Base-by-base conservation (phyloP, 2,888 invertebrate genomes). In the Cephus sareptanus region DNA sequence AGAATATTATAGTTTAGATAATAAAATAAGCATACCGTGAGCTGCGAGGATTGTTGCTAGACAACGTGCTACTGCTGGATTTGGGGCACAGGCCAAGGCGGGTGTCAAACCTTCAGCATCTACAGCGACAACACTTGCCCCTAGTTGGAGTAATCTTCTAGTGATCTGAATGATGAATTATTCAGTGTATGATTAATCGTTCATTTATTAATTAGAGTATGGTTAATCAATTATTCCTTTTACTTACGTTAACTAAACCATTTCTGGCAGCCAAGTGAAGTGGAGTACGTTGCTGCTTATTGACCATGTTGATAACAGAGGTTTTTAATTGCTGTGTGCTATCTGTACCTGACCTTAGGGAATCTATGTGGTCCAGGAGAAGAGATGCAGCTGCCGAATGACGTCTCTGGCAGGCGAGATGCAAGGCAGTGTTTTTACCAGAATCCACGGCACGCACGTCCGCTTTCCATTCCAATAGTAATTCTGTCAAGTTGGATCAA, bases 11-110 rank as follows among this genome's bases (percentile, higher is more conserved):
- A 11, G 4, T 40, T 23, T 23, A 23, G 2, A 23, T 56, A 56
- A 56, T 56, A 9, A 9, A 2, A 9, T 9, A 9, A 23, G 75
- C 74, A 35, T 80, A 89, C 89, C 89, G n/a, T 89, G 89, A 13
- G 89, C 88, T n/a, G 89, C 86, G 11, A 94, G 88, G 83, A 94
- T 94, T 40, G 94, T 93, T 37, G 94, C 92, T 75, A 95, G 91
- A 87, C 95, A 95, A 83, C 94, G 93, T 30, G 94, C 94, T 11
- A 94, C 94, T 75, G 92, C 92, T 74, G 92, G 91, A 88, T 93
- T 94, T 1, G 94, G 94, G 23, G 94, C 94, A 89, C 95, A 95
- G 70, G 94, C 93, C 80, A 95, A 88, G 4, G 94, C 94, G n/a
- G 95, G 94, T 1, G 94, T 94, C 82, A 94, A 91, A 70, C 94